Evolutionary conservation across 2,888 invertebrate genomes (phyloP).

Genomic region (Euzophera pinguis): DNA sequence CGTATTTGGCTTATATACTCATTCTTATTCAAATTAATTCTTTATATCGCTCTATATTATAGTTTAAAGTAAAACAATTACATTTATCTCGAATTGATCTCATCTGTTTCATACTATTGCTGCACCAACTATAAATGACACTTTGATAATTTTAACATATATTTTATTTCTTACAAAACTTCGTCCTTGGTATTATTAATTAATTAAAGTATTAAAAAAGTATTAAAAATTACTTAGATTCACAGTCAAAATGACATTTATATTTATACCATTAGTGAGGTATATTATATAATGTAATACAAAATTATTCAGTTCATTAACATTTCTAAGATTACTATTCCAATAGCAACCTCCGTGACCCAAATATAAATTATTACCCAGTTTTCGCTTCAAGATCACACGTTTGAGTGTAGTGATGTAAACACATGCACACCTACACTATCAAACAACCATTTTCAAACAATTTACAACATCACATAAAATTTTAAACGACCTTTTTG

Average conservation of each 20-base stretch:
- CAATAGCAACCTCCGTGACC: constrained; percentile 26
- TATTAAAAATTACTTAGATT: background rate
- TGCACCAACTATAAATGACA: too few relatives aligned
- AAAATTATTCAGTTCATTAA: constrained; percentile 5
- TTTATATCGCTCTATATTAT: too few relatives aligned
- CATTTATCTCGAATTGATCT: too few relatives aligned
- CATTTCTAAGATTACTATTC: constrained; percentile 1
- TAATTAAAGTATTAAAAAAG: too few relatives aligned
- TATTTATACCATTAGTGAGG: background rate
- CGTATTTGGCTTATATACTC: too few relatives aligned
- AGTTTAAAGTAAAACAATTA: too few relatives aligned
- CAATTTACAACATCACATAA: constrained; percentile 41
- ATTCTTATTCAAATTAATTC: too few relatives aligned
- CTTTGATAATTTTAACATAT: too few relatives aligned
- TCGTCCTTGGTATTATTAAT: too few relatives aligned
- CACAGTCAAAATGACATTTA: background rate
- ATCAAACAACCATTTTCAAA: constrained; percentile 32
- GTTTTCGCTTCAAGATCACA: constrained; percentile 20
- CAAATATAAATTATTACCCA: constrained; percentile 26
- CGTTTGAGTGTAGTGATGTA: constrained; percentile 15
- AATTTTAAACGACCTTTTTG: constrained; percentile 35
- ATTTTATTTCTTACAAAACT: too few relatives aligned
- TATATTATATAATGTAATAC: background rate
- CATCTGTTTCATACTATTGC: too few relatives aligned
- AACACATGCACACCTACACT: constrained; percentile 27